Evolutionary conservation across 2,888 invertebrate species (phyloP), one percentile per base, ranked within the genome.

Genomic region (Pachydiplax longipennis): DNA sequence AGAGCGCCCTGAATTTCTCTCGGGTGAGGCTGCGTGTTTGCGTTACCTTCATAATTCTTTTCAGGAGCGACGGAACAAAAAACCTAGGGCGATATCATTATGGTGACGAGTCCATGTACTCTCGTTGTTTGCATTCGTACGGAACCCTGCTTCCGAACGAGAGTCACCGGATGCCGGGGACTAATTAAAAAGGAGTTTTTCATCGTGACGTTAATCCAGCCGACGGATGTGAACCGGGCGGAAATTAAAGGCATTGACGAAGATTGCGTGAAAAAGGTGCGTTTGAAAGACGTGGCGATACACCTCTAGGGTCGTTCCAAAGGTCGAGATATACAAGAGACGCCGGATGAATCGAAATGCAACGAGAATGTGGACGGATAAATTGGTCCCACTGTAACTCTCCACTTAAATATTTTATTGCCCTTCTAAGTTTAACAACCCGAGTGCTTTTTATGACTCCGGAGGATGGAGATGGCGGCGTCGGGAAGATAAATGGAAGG

Each of bases 321-420:
- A 73, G 73, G 73, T 73, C 73, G 31, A 73, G 73, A 31, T 31
- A 15, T 8, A 73, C 8, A 73, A 73, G 25, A 31, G 31, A 3
- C n/a, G 22, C 6, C n/a, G 73, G 73, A 13, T 73, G 73, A 31
- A 73, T 73, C 73, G 73, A 73, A 73, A 73, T 73, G 73, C 73
- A 73, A 73, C 65, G 18, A 61, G n/a, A 61, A 18, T 15, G 65
- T 13, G n/a, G 25, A 25, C 31, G 31, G 73, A 73, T 73, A 73
- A 73, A 73, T 73, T 73, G 73, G 73, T 73, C 73, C 73, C 73
- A 73, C 73, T 22, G 31, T 73, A 73, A 31, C 73, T 73, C 13
- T 73, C 73, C 73, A 73, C 73, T 73, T 73, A 73, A 73, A 73
- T 73, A 73, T 73, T 73, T 73, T 73, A 73, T 73, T 73, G 73